A percentile compares a stretch with the other conserved stretches of the same genome.
Evolutionary conservation across 2,888 invertebrate genomes (phyloP).

Genomic region (Cryptophagus acutangulus): DNA sequence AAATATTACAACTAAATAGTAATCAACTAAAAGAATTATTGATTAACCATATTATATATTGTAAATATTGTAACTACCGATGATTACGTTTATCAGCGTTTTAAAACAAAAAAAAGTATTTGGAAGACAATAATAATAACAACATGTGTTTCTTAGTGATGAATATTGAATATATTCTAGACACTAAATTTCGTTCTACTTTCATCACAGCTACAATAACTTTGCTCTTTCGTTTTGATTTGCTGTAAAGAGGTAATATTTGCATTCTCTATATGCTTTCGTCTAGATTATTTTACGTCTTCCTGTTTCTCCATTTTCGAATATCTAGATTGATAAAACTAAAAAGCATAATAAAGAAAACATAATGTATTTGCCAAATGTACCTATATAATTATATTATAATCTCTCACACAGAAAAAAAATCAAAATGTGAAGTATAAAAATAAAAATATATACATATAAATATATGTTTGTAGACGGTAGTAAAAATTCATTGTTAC

Average conservation of each 20-base stretch:
- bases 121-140: constrained; percentile 35
- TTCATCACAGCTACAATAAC: constrained; percentile 4
- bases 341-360: too few relatives aligned
- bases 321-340: too few relatives aligned
- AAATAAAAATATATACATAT: not conserved
- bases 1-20: constrained; percentile 17
- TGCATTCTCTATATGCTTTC: constrained; percentile 8
- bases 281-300: constrained; percentile 31
- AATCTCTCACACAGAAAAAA: not conserved
- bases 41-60: not conserved
- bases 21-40: not conserved
- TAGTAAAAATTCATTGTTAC: constrained; percentile 4
- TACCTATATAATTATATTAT: constrained; percentile 30
- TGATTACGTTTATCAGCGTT: constrained; percentile 5
- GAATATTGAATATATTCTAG: not conserved
- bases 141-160: not conserved
- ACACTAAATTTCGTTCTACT: not conserved
- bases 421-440: constrained; percentile 1
- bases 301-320: constrained; percentile 32
- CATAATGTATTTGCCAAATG: constrained; percentile 5
- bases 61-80: not conserved
- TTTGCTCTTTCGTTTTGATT: not conserved
- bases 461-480: constrained; percentile 7
- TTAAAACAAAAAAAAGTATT: constrained; percentile 29
- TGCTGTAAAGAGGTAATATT: not conserved